Base-by-base conservation (phyloP, 2,888 invertebrate species). In the Tanypteryx hageni region DNA sequence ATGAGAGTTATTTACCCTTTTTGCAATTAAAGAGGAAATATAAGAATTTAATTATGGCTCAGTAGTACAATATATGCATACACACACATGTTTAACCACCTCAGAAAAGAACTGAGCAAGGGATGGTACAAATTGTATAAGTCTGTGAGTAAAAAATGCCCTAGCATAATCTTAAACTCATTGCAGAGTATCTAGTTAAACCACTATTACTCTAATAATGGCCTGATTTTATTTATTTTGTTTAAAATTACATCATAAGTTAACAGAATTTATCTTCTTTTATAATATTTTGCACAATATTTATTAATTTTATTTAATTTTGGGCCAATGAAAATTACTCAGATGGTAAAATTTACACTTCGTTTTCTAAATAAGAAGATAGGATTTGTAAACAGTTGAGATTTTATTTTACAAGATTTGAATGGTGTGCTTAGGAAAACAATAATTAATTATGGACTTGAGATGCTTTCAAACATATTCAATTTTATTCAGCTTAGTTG, bases 401-500 rank as follows among this genome's bases (percentile, higher is more conserved):
- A 68, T 89, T 89, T 89, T 64, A 64, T 89, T 89, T 89, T 89
- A 89, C 61, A 89, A 68, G 31, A 89, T 89, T 89, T 44, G n/a
- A 58, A 89, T 89, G 89, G 64, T 64, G 64, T 18, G 64, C 22
- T 76, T 76, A 64, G 64, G 44, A 44, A 89, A 64, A 64, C 59
- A 86, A 61, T n/a, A 59, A 89, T 64, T 68, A 18, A 44, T 89
- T 61, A 68, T 59, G 44, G 89, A 64, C 68, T 64, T 89, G 11
- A 61, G 64, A 89, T 31, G 31, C 31, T 56, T 64, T n/a, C 18
- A 64, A 31, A 31, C 44, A 64, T 64, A 64, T 89, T 0, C 13
- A 44, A 44, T 64, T 31, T 64, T 64, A 27, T 64, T 44, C 64
- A 64, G 31, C 64, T 44, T 18, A 44, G 14, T 16, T 8, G 61